These are phyloP conservation scores for Drosophila quinaria DNA, from an alignment of 2,888 invertebrate species.

Conservation along the genomic window DNA sequence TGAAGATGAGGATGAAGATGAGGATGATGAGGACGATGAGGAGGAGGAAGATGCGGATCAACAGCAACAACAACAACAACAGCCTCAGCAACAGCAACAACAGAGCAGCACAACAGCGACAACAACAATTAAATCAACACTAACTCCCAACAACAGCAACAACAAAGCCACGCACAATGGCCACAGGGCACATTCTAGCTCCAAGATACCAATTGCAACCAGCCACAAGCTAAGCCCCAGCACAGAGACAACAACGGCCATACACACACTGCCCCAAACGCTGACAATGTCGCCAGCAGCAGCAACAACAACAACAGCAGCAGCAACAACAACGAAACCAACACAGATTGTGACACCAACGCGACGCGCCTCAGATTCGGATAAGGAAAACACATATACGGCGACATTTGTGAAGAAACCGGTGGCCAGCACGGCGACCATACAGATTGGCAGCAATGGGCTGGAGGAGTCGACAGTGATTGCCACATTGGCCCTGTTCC, in stretches of 20 bases:
- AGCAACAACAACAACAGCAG: conserved; percentile 57
- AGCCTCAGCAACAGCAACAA: conserved; percentile 34
- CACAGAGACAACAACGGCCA: conserved; percentile 70
- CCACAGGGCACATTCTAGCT: conserved; percentile 13
- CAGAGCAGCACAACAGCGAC: conserved; percentile 27
- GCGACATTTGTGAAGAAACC: conserved; percentile 81
- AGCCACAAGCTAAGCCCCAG: conserved; percentile 43
- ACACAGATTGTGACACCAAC: conserved; percentile 72
- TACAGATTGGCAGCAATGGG: conserved; percentile 71
- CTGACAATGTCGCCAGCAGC: conserved; percentile 51
- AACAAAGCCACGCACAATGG: conserved; percentile 57
- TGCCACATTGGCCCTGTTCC: conserved; percentile 85
- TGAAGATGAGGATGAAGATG: conserved; percentile 56
- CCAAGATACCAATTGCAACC: conserved; percentile 63
- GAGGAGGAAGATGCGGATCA: conserved; percentile 27
- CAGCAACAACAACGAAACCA: conserved; percentile 53
- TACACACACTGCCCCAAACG: conserved; percentile 69
- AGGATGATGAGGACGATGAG: conserved; percentile 36
- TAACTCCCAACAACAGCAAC: conserved; percentile 33
- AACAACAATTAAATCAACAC: conserved; percentile 1
- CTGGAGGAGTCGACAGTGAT: conserved; percentile 71
- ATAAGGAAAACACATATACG: conserved; percentile 84
- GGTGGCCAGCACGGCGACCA: conserved; percentile 68
- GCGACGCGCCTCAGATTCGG: conserved; percentile 83
- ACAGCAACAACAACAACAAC: conserved; percentile 29